Percentiles rank a stretch among this genome's conserved stretches.
These are phyloP conservation scores for Ciconia nigra DNA, from an alignment of 2,797 vertebrate species.

Conservation along the genomic window DNA sequence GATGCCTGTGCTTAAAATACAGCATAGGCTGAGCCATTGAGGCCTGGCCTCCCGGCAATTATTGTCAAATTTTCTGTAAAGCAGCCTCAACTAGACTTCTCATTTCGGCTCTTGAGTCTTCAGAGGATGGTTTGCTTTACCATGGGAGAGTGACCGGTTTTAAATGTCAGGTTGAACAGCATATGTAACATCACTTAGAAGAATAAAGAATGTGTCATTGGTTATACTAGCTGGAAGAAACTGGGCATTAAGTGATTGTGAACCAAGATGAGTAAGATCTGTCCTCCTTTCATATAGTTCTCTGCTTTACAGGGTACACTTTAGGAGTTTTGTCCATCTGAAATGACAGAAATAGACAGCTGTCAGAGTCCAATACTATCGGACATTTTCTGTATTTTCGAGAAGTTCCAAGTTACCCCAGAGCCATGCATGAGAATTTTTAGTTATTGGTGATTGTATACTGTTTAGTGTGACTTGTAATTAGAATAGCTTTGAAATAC, in stretches of 20 bases:
- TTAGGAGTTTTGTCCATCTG: background rate
- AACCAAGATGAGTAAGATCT: background rate
- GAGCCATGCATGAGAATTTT: background rate
- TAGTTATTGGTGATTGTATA: background rate
- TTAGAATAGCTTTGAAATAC: background rate
- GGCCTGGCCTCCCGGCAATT: background rate
- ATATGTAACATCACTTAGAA: accelerated
- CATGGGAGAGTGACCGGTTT: accelerated
- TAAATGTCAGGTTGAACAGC: background rate
- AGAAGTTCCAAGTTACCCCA: background rate
- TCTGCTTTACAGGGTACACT: background rate
- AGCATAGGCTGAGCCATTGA: background rate
- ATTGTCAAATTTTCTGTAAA: background rate
- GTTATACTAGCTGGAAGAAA: background rate
- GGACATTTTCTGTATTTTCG: background rate
- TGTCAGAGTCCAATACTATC: background rate
- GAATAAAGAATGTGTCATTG: background rate
- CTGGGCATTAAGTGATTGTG: background rate
- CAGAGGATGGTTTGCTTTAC: background rate
- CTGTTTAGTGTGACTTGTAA: background rate
- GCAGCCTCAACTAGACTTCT: background rate
- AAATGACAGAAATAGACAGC: background rate
- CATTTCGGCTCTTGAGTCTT: background rate
- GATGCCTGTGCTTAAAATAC: background rate
- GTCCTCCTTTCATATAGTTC: background rate